Evolutionary conservation across 2,888 invertebrate species (phyloP).

Genomic region (Pristionchus arcanus): DNA sequence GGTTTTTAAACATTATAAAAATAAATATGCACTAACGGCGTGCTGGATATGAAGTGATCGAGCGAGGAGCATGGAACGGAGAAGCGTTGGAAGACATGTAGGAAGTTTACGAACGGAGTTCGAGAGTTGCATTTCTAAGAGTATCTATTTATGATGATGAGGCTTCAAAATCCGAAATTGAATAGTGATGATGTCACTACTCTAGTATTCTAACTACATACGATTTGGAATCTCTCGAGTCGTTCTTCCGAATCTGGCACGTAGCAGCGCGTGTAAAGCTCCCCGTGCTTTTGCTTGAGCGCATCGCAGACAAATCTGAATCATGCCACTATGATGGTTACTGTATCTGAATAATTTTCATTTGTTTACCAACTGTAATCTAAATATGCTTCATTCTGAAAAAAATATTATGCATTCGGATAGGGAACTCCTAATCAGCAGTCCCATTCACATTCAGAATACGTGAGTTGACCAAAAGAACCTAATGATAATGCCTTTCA

Average conservation of each 20-base stretch:
- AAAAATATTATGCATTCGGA: too few relatives aligned
- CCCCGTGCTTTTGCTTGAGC: slow-evolving; percentile 67
- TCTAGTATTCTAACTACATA: neutral
- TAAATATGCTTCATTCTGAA: too few relatives aligned
- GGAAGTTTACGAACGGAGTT: slow-evolving; percentile 69
- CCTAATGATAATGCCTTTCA: neutral
- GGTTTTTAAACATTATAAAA: neutral
- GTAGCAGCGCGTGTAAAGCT: slow-evolving; percentile 75
- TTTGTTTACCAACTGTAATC: neutral
- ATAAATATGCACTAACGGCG: neutral
- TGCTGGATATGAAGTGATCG: slow-evolving; percentile 19
- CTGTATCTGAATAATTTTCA: neutral
- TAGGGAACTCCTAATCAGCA: too few relatives aligned
- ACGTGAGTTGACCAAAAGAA: neutral
- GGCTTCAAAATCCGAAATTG: neutral
- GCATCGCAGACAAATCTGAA: slow-evolving; percentile 71
- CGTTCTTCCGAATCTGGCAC: slow-evolving; percentile 69
- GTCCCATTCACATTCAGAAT: neutral
- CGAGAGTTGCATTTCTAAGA: slow-evolving; percentile 70
- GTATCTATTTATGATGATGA: neutral
- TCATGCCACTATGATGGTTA: neutral
- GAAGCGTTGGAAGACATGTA: slow-evolving; percentile 74
- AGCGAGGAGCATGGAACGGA: slow-evolving; percentile 57
- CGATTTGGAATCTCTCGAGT: slow-evolving; percentile 55
- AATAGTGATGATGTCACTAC: neutral